These are phyloP conservation scores for Zenarchopterus dispar DNA, from an alignment of 2,797 vertebrate genomes.

Conservation along the genomic window DNA sequence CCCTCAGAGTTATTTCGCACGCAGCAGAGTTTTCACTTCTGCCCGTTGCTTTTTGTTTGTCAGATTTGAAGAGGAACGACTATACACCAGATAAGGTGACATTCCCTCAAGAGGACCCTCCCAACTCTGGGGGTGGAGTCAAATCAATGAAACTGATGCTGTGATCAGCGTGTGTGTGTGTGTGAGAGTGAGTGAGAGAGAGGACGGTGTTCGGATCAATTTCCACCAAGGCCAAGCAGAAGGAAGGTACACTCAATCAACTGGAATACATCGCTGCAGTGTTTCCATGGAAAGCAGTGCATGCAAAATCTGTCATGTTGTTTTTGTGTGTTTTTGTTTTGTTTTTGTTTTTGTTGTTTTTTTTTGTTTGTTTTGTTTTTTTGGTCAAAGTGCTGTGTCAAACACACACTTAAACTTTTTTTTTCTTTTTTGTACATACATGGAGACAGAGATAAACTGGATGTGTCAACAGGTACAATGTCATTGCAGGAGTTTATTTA, in stretches of 20 bases:
- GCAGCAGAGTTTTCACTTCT: not conserved
- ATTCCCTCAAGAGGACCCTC: slow-evolving; percentile 90
- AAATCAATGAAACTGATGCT: slow-evolving; percentile 93
- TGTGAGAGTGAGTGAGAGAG: not conserved
- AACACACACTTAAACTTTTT: slow-evolving; percentile 47
- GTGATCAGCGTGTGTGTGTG: slow-evolving; percentile 62
- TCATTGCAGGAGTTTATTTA: slow-evolving; percentile 83
- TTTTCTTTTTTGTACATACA: slow-evolving; percentile 49
- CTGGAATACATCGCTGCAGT: slow-evolving; percentile 57
- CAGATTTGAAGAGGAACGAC: slow-evolving; percentile 96
- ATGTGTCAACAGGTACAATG: slow-evolving; percentile 85
- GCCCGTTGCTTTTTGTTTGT: not conserved
- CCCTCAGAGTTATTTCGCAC: not conserved
- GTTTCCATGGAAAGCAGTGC: slow-evolving; percentile 60
- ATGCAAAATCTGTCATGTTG: slow-evolving; percentile 57
- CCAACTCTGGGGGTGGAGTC: slow-evolving; percentile 86
- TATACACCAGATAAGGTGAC: slow-evolving; percentile 97
- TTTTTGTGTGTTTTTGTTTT: too few relatives aligned
- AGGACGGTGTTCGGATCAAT: slow-evolving; percentile 1
- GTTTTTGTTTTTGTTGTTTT: too few relatives aligned
- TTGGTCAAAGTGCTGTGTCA: slow-evolving; percentile 50
- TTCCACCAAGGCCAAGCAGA: slow-evolving; percentile 59
- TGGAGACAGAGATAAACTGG: slow-evolving; percentile 73
- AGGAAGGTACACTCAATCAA: slow-evolving; percentile 41
- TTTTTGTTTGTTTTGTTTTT: slow-evolving; percentile 31